Evolutionary conservation across 2,113 vertebrate genomes (phyloP), one percentile per base, ranked within the genome.

Genomic region (Rhinolophus sinicus): DNA sequence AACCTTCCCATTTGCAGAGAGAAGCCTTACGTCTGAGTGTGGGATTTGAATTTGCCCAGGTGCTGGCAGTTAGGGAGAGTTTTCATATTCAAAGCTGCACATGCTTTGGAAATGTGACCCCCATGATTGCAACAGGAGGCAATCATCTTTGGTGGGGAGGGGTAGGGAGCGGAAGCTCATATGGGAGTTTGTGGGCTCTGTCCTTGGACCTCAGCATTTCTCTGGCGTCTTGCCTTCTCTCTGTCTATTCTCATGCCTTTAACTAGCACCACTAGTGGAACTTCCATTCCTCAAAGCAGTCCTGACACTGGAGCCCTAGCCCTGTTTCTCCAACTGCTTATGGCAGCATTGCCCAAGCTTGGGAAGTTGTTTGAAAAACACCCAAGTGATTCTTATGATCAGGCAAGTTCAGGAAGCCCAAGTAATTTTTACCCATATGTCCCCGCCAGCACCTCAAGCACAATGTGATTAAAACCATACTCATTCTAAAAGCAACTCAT

Each of bases 381-480:
- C 18, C 30, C 16, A 64, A 90, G 30, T 81, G 87, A 90, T 95
- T 93, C 60, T 90, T 84, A n/a, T 7, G 44, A 89, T 95, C 67
- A 50, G 50, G 35, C 40, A 67, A 86, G 44, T 93, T 92, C 70
- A 88, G 60, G 81, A 94, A 96, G 80, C 65, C 47, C 56, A 65
- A 72, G 94, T 54, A 83, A 40, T 78, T 76, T 73, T 47, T 81
- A 88, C 52, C 47, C 80, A 92, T 72, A 89, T 92, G 95, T 58
- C 28, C 26, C 30, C 50, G 19, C 12, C 93, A 70, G 76, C 85
- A 64, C 38, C 80, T n/a, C 33, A 94, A 64, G 73, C 60, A 84
- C 67, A 35, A 69, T 75, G 35, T 72, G 94, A 96, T 92, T 90
- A 73, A 94, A 96, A 92, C 65, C 93, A 95, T 64, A 92, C 75